phyloP scores from a whole-genome alignment of 2,888 invertebrate genomes.

The Aphodius sticticus region DNA sequence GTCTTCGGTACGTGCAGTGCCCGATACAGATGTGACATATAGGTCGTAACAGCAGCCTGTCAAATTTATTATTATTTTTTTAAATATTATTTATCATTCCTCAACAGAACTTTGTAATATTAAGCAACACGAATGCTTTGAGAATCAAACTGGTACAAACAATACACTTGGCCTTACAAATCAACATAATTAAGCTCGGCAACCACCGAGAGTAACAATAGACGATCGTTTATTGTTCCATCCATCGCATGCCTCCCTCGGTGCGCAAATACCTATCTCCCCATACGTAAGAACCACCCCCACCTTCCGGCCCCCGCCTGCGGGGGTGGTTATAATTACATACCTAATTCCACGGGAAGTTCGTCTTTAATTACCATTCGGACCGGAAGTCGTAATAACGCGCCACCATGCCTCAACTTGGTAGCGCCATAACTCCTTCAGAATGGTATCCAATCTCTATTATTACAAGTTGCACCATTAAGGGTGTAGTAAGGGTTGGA shows the following conservation, averaged over 20 bases:
- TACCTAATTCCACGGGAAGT: background rate
- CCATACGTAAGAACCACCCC: background rate
- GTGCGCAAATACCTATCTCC: background rate
- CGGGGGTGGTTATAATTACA: background rate
- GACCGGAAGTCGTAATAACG: slow-evolving; percentile 4
- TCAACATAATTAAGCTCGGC: background rate
- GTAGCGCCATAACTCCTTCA: background rate
- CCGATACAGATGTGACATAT: too few species aligned
- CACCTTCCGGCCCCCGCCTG: background rate
- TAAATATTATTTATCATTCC: too few species aligned
- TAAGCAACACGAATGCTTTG: too few species aligned
- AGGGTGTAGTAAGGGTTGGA: background rate
- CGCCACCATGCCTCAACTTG: background rate
- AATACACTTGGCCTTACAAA: background rate
- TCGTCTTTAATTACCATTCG: background rate
- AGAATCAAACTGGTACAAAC: too few species aligned
- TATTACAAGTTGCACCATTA: background rate
- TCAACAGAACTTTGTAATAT: too few species aligned
- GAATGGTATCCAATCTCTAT: background rate
- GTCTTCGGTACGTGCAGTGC: too few species aligned
- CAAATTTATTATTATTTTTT: too few species aligned
- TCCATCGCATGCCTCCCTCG: background rate
- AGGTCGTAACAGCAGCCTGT: too few species aligned
- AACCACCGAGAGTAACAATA: background rate
- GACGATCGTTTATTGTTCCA: background rate